phyloP scores from a whole-genome alignment of 2,888 invertebrate genomes.

The Acronicta aceris region DNA sequence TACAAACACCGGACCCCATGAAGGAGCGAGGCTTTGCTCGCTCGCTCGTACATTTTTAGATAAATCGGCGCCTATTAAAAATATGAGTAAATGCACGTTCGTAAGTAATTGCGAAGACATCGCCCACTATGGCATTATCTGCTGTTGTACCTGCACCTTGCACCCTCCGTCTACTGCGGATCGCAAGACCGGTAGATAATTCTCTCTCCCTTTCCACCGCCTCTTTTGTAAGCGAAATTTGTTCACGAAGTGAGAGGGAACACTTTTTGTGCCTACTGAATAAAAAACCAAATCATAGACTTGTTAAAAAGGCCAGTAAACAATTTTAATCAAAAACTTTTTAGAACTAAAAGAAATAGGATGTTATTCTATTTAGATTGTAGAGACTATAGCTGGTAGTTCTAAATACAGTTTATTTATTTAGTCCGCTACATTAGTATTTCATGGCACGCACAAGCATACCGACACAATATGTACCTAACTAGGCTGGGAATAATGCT shows the following conservation, averaged over 20 bases:
- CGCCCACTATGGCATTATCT: no score
- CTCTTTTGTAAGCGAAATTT: no score
- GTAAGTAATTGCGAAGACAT: no score
- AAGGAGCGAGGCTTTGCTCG: no score
- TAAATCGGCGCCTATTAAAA: no score
- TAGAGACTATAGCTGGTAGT: constrained; percentile 3
- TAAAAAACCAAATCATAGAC: constrained; percentile 1
- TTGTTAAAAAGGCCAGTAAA: neutral
- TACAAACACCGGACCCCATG: no score
- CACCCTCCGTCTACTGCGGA: no score
- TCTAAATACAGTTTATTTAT: constrained; percentile 32
- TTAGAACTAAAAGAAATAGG: constrained; percentile 15
- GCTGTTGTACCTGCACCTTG: no score
- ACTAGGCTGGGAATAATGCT: constrained; percentile 20
- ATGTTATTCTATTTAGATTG: constrained; percentile 27
- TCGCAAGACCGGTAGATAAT: no score
- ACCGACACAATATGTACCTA: constrained; percentile 33
- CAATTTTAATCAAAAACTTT: constrained; percentile 17
- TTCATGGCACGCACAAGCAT: constrained; percentile 29
- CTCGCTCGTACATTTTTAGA: no score
- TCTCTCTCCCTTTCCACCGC: no score
- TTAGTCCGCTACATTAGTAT: constrained; percentile 36
- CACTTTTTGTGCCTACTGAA: neutral
- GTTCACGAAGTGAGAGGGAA: neutral
- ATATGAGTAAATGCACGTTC: no score